Evolutionary conservation across 1,140 invertebrate genomes (phyloP).

Genomic region (Drosophila bifasciata): DNA sequence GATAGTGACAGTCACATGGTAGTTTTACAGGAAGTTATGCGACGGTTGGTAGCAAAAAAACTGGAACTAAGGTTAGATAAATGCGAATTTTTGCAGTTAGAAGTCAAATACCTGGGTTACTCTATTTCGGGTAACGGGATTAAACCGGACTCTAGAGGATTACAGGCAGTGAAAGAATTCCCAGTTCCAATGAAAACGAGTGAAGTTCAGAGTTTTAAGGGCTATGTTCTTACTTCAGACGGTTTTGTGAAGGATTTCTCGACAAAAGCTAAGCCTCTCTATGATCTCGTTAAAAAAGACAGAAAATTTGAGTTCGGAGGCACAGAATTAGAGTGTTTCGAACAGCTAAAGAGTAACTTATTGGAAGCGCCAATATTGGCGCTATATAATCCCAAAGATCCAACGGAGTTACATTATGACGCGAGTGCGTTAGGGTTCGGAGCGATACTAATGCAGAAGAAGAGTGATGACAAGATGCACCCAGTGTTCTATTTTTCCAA

Average conservation of each 20-base stretch:
- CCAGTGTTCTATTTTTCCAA: too few species aligned
- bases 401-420: conserved; percentile 63
- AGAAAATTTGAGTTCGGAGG: conserved; percentile 46
- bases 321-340: conserved; percentile 47
- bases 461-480: too few species aligned
- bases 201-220: conserved; percentile 38
- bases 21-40: background rate
- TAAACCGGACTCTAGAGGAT: too few species aligned
- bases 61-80: conserved; percentile 1
- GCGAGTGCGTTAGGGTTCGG: conserved; percentile 37
- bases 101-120: background rate
- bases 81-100: too few species aligned
- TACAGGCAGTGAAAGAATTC: background rate
- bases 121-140: background rate
- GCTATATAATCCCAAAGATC: conserved; percentile 43
- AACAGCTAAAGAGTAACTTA: conserved; percentile 49
- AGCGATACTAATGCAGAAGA: too few species aligned
- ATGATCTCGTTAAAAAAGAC: conserved; percentile 60
- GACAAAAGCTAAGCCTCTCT: conserved; percentile 53
- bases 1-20: background rate
- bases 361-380: conserved; percentile 50
- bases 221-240: conserved; percentile 43
- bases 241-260: conserved; percentile 61
- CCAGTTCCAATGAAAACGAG: too few species aligned
- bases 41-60: background rate